Evolutionary conservation across 2,113 vertebrate genomes (phyloP).

Genomic region (Ondatra zibethicus): DNA sequence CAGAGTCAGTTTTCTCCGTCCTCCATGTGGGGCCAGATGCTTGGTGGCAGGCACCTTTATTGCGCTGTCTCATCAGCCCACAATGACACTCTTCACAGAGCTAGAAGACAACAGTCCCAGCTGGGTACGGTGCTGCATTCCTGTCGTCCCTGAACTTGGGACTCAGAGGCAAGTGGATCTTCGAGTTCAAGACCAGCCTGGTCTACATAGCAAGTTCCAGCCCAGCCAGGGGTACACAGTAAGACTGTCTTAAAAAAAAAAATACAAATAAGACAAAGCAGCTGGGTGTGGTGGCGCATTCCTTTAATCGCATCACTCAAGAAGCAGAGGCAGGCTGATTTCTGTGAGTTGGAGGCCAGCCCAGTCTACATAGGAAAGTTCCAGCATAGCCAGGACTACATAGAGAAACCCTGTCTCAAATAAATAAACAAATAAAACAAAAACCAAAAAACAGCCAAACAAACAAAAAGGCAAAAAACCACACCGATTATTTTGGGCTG

Average conservation of each 20-base stretch:
- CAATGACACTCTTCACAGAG: neutral
- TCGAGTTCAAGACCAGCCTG: neutral
- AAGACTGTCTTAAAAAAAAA: neutral
- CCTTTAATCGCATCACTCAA: neutral
- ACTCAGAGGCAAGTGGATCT: neutral
- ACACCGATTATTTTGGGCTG: neutral
- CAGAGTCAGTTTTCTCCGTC: neutral
- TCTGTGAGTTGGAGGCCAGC: neutral
- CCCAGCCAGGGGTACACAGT: neutral
- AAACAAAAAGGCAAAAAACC: neutral
- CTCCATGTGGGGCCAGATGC: neutral
- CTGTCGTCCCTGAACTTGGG: neutral
- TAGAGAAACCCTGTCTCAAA: neutral
- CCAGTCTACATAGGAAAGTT: neutral
- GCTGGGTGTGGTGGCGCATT: neutral
- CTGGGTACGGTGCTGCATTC: neutral
- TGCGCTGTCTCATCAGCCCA: neutral
- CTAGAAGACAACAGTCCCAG: neutral
- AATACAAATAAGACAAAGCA: neutral
- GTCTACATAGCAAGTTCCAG: neutral
- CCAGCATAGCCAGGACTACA: too few relatives aligned
- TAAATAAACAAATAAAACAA: neutral
- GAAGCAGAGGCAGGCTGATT: neutral
- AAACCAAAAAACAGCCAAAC: too few relatives aligned
- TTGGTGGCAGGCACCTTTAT: neutral